phyloP scores from a whole-genome alignment of 2,113 vertebrate species.

The Gymnarchus niloticus region DNA sequence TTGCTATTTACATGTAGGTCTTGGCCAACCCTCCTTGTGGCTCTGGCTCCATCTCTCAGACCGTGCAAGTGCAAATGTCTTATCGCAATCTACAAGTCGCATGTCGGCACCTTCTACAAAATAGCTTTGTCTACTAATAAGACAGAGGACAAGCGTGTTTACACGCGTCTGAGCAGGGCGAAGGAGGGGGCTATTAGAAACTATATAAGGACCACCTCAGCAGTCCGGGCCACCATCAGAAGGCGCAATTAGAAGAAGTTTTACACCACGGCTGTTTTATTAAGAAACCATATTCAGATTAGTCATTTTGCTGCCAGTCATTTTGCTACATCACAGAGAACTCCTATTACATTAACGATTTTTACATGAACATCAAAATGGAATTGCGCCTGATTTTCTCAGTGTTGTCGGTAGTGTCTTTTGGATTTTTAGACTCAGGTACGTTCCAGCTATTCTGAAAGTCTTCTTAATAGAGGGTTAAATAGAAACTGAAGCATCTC shows the following conservation, averaged over 20 bases:
- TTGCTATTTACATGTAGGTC: background rate
- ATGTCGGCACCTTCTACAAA: conserved; percentile 71
- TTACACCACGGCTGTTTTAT: background rate
- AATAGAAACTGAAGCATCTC: background rate
- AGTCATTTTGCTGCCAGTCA: conserved; percentile 1
- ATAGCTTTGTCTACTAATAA: conserved; percentile 73
- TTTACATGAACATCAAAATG: conserved; percentile 56
- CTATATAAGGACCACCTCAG: conserved; percentile 52
- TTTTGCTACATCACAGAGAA: background rate
- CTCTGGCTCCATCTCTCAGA: conserved; percentile 53
- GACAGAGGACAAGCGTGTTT: conserved; percentile 66
- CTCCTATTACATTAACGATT: background rate
- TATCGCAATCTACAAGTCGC: conserved; percentile 74
- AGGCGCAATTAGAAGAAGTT: conserved; percentile 14
- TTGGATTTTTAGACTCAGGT: conserved; percentile 54
- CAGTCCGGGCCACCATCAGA: conserved; percentile 39
- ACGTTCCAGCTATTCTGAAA: conserved; percentile 27
- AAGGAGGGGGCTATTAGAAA: conserved; percentile 28
- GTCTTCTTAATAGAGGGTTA: background rate
- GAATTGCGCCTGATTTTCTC: conserved; percentile 68
- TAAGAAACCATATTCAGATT: background rate
- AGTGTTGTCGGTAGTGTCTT: conserved; percentile 63
- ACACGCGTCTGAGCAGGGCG: conserved; percentile 50
- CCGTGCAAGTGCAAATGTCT: conserved; percentile 65
- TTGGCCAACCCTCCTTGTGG: conserved; percentile 40